Evolutionary conservation across 1,140 invertebrate species (phyloP), one percentile per base, ranked within the genome.

Genomic region (Teleogryllus occipitalis): DNA sequence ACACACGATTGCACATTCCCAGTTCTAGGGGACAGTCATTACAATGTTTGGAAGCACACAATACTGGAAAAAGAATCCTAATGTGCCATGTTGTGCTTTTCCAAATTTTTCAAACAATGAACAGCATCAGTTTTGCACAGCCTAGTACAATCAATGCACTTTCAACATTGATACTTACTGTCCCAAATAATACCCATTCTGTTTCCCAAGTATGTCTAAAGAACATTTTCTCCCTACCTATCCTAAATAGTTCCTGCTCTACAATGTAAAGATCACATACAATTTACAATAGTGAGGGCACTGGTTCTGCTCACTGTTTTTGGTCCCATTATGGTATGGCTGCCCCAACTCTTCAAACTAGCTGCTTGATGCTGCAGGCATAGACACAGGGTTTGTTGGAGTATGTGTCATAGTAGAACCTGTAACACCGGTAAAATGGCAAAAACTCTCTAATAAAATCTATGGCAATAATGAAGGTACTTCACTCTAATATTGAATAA

Each of bases 291-390:
- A 39, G 27, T 39, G 27, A 39, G 27, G 27, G 27, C 27, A 39
- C 27, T 39, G 27, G 27, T 39, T 39, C 27, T 39, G 27, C 27
- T 39, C 27, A 39, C 27, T 76, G 47, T 76, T 27, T 47, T 77
- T 77, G 76, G 76, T 77, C 76, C 76, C 76, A 77, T 48, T 48
- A 48, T 48, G 47, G 47, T n/a, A 77, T 47, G 76, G 76, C 47
- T 77, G 39, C 14, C 12, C 46, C 15, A 21, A 48, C 15, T 65
- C 10, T 65, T 65, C 10, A 12, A 75, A 72, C 78, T 79, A 79
- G 78, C 78, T 79, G 78, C 72, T 79, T 46, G 78, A 79, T 22
- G 78, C 65, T 15, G 78, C 78, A 75, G 78, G 78, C 46, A 79
- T 79, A 21, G 78, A 21, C 21, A 75, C 1, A 46, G 46, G 15